A percentile compares a stretch with the other conserved stretches of the same genome.
phyloP scores from a whole-genome alignment of 2,113 vertebrate species.

The Actinemys pallida region DNA sequence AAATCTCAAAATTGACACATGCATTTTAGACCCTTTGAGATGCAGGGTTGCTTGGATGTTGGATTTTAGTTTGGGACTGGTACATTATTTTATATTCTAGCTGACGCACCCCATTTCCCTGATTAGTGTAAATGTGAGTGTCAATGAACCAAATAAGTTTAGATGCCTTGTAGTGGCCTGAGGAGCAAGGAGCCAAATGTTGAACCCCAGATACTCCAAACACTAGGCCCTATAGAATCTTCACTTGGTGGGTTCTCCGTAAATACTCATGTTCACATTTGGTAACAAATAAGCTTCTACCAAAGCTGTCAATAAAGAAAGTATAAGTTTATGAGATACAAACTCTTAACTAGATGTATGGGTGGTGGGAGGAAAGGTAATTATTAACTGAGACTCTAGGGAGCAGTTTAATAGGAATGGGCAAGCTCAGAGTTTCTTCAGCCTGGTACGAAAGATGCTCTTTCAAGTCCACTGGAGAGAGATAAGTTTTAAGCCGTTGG shows the following conservation, averaged over 20 bases:
- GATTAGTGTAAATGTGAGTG: not conserved
- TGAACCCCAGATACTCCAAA: not conserved
- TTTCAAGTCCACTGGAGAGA: not conserved
- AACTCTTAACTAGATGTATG: not conserved
- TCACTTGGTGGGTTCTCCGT: not conserved
- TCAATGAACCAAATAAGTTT: not conserved
- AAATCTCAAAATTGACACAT: not conserved
- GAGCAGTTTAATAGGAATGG: not conserved
- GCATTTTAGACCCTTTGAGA: not conserved
- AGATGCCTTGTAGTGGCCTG: not conserved
- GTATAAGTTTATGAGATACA: rapidly evolving
- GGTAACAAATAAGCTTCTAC: not conserved
- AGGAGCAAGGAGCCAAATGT: not conserved
- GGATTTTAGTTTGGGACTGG: not conserved
- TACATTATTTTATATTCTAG: not conserved
- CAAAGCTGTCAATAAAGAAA: not conserved
- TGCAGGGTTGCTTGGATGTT: not conserved
- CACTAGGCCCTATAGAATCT: not conserved
- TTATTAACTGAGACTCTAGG: not conserved
- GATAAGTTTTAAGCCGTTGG: not conserved
- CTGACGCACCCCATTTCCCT: not conserved
- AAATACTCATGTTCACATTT: not conserved
- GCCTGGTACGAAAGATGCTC: not conserved
- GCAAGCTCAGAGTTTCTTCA: not conserved
- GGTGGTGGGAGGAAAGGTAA: not conserved